Percentiles rank a stretch among this genome's conserved stretches.
These are phyloP conservation scores for Bicyclus anynana DNA, from an alignment of 1,140 invertebrate species.

Conservation along the genomic window DNA sequence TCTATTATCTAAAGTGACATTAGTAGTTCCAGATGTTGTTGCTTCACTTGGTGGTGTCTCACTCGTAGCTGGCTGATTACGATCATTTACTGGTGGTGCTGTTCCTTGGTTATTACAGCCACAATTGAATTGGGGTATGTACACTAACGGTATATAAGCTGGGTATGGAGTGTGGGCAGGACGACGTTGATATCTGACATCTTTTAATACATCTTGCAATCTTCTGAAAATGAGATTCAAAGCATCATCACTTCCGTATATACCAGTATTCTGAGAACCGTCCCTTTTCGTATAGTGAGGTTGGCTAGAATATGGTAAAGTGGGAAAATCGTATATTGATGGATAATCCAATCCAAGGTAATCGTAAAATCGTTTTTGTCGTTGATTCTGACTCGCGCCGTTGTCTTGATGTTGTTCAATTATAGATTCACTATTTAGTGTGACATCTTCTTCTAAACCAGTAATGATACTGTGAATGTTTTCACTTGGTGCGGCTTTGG, in stretches of 20 bases:
- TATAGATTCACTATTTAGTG: slow-evolving; percentile 14
- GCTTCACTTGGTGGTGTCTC: slow-evolving; percentile 1
- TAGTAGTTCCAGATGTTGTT: slow-evolving; percentile 16
- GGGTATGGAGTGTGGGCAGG: slow-evolving; percentile 34
- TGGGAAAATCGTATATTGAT: slow-evolving; percentile 24
- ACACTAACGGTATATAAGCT: slow-evolving; percentile 39
- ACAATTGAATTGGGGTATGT: slow-evolving; percentile 37
- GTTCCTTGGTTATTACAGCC: slow-evolving; percentile 21
- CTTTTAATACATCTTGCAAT: slow-evolving; percentile 39
- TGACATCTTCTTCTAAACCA: slow-evolving; percentile 3
- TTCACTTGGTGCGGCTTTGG: slow-evolving; percentile 19
- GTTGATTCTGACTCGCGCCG: slow-evolving; percentile 21
- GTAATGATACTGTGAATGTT: neutral
- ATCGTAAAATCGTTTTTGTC: slow-evolving; percentile 56
- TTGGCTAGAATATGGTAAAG: slow-evolving; percentile 18
- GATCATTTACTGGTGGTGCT: slow-evolving; percentile 3
- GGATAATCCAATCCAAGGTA: slow-evolving; percentile 18
- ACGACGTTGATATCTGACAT: slow-evolving; percentile 35
- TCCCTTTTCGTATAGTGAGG: slow-evolving; percentile 35
- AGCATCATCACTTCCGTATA: slow-evolving; percentile 37
- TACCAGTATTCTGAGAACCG: slow-evolving; percentile 27
- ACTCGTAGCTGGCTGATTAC: neutral
- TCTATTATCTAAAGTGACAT: slow-evolving; percentile 7
- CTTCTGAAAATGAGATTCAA: slow-evolving; percentile 39
- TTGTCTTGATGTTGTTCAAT: slow-evolving; percentile 15